phyloP scores from a whole-genome alignment of 64 coral and sea anemone species.

The Stichodactyla helianthus region DNA sequence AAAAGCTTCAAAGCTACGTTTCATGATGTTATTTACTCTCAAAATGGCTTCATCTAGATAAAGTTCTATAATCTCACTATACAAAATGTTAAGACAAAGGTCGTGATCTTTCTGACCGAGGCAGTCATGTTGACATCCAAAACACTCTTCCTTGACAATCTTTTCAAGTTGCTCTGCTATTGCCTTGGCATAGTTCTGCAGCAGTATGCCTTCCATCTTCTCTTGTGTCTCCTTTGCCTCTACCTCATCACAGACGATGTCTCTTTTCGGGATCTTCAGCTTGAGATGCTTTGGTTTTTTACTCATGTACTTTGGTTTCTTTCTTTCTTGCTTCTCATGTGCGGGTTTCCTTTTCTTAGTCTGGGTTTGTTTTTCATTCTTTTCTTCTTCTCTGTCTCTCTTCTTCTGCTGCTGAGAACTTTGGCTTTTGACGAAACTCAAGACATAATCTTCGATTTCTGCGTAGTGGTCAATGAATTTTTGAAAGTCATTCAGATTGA shows the following conservation, averaged over 20 bases:
- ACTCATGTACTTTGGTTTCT: neutral
- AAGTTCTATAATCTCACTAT: neutral
- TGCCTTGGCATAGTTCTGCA: neutral
- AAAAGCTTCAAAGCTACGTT: too few species aligned
- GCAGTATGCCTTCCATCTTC: neutral
- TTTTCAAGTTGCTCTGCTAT: neutral
- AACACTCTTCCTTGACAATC: neutral
- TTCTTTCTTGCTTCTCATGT: too few species aligned
- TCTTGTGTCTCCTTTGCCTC: neutral
- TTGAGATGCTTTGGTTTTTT: constrained; percentile 2
- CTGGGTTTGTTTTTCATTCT: too few species aligned
- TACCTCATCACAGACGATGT: neutral
- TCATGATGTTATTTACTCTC: neutral
- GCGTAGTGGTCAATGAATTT: too few species aligned
- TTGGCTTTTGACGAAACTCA: too few species aligned
- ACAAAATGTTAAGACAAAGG: neutral
- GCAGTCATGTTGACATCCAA: neutral
- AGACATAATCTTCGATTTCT: too few species aligned
- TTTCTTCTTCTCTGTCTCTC: too few species aligned
- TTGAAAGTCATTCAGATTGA: too few species aligned
- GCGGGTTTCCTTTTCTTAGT: too few species aligned
- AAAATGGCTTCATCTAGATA: constrained; percentile 3
- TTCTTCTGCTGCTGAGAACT: too few species aligned
- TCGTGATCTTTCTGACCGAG: neutral
- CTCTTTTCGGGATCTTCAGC: neutral